phyloP scores from a whole-genome alignment of 2,888 invertebrate genomes.

The Xestia sexstrigata region DNA sequence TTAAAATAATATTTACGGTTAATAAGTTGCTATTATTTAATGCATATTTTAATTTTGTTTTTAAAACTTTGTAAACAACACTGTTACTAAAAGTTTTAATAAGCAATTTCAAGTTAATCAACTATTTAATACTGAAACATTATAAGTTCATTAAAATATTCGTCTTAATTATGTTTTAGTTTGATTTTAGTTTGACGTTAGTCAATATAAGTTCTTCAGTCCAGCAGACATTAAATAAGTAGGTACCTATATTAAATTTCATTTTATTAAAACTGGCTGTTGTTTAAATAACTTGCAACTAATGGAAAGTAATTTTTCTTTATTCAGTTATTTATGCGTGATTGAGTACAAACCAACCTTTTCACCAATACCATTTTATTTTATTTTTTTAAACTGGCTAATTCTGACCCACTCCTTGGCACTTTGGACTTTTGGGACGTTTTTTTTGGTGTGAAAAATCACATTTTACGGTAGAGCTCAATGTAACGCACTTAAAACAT shows the following conservation, averaged over 20 bases:
- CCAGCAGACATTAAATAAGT: constrained; percentile 1
- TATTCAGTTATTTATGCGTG: background rate
- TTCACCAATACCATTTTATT: too few relatives aligned
- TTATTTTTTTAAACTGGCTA: too few relatives aligned
- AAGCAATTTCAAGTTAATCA: constrained; percentile 23
- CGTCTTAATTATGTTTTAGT: constrained; percentile 23
- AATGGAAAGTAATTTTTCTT: background rate
- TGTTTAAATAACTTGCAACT: background rate
- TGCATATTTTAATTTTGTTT: background rate
- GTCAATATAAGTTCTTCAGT: background rate
- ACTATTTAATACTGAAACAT: constrained; percentile 24
- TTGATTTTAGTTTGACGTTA: constrained; percentile 20
- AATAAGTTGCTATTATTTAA: background rate
- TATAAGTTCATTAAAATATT: constrained; percentile 29
- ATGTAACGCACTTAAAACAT: too few relatives aligned
- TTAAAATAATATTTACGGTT: background rate
- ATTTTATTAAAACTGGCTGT: background rate
- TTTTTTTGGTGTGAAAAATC: too few relatives aligned
- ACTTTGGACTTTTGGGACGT: too few relatives aligned
- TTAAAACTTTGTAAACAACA: background rate
- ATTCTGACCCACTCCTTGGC: too few relatives aligned
- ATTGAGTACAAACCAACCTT: too few relatives aligned
- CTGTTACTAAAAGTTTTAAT: constrained; percentile 6
- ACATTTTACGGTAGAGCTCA: too few relatives aligned
- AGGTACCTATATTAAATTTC: background rate